Base-by-base conservation (phyloP, 2,797 vertebrate species). In the Parotocinclus haroldoi region DNA sequence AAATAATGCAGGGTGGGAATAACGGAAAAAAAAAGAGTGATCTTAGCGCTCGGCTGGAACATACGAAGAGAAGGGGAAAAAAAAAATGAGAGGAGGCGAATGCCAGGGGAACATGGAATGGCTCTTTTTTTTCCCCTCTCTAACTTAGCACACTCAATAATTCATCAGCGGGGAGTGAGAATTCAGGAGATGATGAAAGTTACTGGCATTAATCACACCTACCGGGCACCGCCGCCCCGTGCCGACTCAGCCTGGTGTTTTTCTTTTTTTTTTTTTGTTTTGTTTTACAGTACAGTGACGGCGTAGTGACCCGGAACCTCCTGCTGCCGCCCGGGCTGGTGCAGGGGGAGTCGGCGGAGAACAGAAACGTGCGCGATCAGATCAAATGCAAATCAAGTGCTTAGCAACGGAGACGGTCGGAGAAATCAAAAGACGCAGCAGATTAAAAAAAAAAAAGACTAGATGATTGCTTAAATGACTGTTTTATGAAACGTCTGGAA, bases 1-100 rank as follows among this genome's bases (percentile, higher is more conserved):
- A 87, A 89, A 89, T 89, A 89, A 88, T 89, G 85, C 87, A 88
- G 63, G 62, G 64, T 68, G 80, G 79, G 83, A 84, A 86, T 87
- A 88, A 83, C 50, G 44, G 13, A 49, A 68, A 71, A 64, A 51
- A 50, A 50, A 44, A 44, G 12, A 44, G 38, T 36, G 52, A 64
- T 71, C 61, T 44, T 54, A 64, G 52, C 58, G 39, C 54, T 37
- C 13, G 38, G 39, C 17, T 45, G 17, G 45, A 51, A 55, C 27
- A 62, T 18, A 27, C 59, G 44, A 51, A 51, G 1, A 13, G 53
- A 9, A 27, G n/a, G n/a, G n/a, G 46, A 3, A 37, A 14, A 14
- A 11, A 27, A 27, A 27, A 27, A 27, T 27, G 27, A 27, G 27
- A 9, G 18, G 19, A 59, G 10, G 18, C 42, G 44, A 46, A 49